Percentiles rank a stretch among this genome's conserved stretches.
Conservation (phyloP, 2,113 vertebrate genomes). For the Menidia beryllina region DNA sequence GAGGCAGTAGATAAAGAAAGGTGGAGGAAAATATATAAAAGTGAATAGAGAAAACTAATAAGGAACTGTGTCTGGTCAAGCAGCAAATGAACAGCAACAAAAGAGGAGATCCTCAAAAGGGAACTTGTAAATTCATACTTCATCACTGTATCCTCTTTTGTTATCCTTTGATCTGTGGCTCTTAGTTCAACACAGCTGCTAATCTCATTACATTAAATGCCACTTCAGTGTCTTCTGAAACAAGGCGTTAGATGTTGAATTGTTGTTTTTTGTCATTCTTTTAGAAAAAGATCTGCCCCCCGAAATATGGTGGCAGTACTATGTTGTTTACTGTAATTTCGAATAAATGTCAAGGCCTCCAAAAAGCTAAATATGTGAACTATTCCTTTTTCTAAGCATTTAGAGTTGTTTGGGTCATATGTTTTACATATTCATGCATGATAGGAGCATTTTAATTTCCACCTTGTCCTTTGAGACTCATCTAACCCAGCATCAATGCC, state of each 20-base stretch:
- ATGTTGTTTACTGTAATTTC: slow-evolving; percentile 3
- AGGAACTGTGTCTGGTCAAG: slow-evolving; percentile 4
- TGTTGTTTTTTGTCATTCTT: slow-evolving; percentile 28
- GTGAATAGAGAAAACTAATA: slow-evolving; percentile 7
- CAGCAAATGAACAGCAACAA: slow-evolving; percentile 30
- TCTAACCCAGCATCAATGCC: slow-evolving; percentile 23
- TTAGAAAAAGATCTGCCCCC: slow-evolving; percentile 16
- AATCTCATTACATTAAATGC: slow-evolving; percentile 22
- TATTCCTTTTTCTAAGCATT: slow-evolving; percentile 10
- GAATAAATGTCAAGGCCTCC: neutral
- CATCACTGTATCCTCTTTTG: slow-evolving; percentile 18
- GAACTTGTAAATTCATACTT: slow-evolving; percentile 36
- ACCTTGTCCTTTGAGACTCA: slow-evolving; percentile 35
- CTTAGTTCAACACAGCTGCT: slow-evolving; percentile 17
- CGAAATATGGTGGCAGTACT: slow-evolving; percentile 10
- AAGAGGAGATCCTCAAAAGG: slow-evolving; percentile 32
- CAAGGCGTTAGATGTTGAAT: neutral
- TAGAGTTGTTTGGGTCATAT: slow-evolving; percentile 14
- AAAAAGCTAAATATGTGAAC: slow-evolving; percentile 7
- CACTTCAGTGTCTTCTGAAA: slow-evolving; percentile 20
- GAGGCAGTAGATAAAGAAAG: slow-evolving; percentile 40
- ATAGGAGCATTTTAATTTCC: slow-evolving; percentile 35
- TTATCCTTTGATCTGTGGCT: slow-evolving; percentile 10
- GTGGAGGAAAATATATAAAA: slow-evolving; percentile 11
- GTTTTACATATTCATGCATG: slow-evolving; percentile 9